Evolutionary conservation across 2,113 vertebrate species (phyloP).

Genomic region (Oreochromis spilurus): DNA sequence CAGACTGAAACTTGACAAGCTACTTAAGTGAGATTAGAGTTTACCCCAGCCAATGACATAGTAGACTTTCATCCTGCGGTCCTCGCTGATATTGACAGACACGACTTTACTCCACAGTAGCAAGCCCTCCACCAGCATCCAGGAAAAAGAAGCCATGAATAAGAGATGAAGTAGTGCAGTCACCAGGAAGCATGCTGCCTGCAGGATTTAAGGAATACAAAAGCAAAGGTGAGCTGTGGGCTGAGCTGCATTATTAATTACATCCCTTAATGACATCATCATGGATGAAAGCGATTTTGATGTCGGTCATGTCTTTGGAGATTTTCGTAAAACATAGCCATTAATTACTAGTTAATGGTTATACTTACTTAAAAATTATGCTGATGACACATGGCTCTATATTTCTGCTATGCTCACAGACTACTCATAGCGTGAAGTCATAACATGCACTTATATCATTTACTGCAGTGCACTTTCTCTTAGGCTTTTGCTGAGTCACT

Average conservation of each 20-base stretch:
- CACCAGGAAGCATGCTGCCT: conserved; percentile 79
- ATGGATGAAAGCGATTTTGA: neutral
- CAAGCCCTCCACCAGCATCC: conserved; percentile 92
- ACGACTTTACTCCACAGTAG: conserved; percentile 93
- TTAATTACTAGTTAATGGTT: neutral
- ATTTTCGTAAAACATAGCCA: neutral
- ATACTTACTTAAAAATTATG: neutral
- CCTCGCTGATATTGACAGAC: conserved; percentile 82
- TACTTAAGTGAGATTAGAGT: neutral
- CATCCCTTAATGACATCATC: neutral
- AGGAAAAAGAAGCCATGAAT: conserved; percentile 89
- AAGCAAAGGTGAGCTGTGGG: neutral
- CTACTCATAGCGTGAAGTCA: neutral
- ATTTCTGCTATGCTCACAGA: neutral
- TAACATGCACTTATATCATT: neutral
- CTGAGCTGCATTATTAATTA: neutral
- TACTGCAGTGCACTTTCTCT: neutral
- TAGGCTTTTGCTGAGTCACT: neutral
- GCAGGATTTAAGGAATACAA: neutral
- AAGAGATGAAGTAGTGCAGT: conserved; percentile 84
- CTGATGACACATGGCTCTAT: neutral
- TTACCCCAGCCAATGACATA: conserved; percentile 86
- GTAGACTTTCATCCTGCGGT: conserved; percentile 82
- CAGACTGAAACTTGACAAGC: neutral
- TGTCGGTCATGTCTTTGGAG: neutral